These are phyloP conservation scores for Malachius bipustulatus DNA, from an alignment of 2,888 invertebrate genomes.

Conservation along the genomic window DNA sequence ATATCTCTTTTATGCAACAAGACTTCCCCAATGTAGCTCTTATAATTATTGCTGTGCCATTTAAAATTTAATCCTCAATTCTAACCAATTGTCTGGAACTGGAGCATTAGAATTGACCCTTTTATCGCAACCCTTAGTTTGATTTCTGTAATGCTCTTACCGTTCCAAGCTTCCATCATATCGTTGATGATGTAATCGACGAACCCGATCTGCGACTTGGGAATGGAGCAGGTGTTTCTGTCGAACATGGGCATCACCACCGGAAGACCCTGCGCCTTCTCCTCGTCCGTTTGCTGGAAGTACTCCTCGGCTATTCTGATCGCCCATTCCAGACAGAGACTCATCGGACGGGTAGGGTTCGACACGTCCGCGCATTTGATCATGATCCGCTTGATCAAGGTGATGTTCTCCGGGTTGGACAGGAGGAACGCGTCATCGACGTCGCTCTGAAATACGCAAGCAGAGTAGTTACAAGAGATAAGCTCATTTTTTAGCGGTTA, in stretches of 20 bases:
- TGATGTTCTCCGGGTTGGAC: slow-evolving; percentile 65
- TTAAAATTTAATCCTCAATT: no score
- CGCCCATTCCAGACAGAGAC: slow-evolving; percentile 85
- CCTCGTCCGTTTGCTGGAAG: slow-evolving; percentile 95
- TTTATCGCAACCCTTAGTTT: no score
- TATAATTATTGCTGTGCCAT: no score
- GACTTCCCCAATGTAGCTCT: no score
- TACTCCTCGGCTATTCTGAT: slow-evolving; percentile 94
- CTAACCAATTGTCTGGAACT: no score
- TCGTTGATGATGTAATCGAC: slow-evolving; percentile 95
- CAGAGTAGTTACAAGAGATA: no score
- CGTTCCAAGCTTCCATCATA: slow-evolving; percentile 96
- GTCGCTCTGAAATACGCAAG: background rate
- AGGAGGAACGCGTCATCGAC: slow-evolving; percentile 29
- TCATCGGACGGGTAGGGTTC: slow-evolving; percentile 84
- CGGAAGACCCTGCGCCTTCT: slow-evolving; percentile 76
- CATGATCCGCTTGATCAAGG: slow-evolving; percentile 86
- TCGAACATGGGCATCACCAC: slow-evolving; percentile 99
- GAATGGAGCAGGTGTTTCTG: slow-evolving; percentile 86
- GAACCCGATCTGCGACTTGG: slow-evolving; percentile 95
- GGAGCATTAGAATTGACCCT: no score
- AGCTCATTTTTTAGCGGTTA: no score
- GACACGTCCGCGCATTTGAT: slow-evolving; percentile 98
- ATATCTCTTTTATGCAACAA: no score
- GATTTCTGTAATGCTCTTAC: slow-evolving; percentile 36